Evolutionary conservation across 2,888 invertebrate species (phyloP), one percentile per base, ranked within the genome.

Genomic region (Mythimna ferrago): DNA sequence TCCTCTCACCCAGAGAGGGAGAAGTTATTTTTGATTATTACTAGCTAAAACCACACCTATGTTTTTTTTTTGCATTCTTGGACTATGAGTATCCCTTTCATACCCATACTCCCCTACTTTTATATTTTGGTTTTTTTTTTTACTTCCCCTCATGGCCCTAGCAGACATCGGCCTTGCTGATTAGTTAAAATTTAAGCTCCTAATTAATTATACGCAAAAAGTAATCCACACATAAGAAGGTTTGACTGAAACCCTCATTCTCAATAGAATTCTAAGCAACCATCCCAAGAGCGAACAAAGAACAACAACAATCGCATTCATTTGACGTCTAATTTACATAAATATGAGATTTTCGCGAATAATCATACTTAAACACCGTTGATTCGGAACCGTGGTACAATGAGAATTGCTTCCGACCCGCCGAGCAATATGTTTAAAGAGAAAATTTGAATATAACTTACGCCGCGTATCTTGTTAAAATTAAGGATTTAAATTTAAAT

Each of bases 401-500:
- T 93, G 92, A 88, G 88, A 91, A 93, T 93, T 92, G 92, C 92
- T 96, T 95, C 93, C 94, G 91, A 90, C 86, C 90, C 93, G 93
- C 86, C 92, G 92, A 92, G 90, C 94, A 93, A 93, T 85, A 85
- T 85, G 83, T 85, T 76, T 82, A 78, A 83, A 85, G 80, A 80
- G 80, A 80, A 78, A 81, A 82, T 82, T 80, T 85, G 71, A 81
- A 81, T 81, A 86, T 88, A 88, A 91, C 89, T 90, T 88, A 90
- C 86, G 90, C 91, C 89, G 90, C 92, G 90, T 91, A 92, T 94
- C 95, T 94, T 94, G 94, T 94, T 94, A 93, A 94, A 95, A 94
- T 94, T 93, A 93, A 93, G 93, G 93, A 95, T 95, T 93, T 92
- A 91, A 92, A 92, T 93, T 95, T 92, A 92, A 95, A 95, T 94